phyloP scores from a whole-genome alignment of 2,888 invertebrate species.

The Hemithea aestivaria region DNA sequence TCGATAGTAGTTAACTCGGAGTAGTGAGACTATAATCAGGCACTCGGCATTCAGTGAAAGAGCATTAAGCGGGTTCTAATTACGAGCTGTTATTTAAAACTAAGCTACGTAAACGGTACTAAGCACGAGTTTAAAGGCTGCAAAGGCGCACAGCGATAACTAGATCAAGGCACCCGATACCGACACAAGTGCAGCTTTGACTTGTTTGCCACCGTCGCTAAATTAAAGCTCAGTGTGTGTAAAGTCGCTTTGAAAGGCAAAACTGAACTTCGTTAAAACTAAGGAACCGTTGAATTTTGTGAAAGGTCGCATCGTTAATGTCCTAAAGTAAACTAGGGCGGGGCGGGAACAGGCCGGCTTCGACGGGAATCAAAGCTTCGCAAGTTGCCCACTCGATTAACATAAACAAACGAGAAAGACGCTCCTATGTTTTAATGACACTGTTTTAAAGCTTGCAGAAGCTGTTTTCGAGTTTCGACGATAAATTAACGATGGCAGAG shows the following conservation, averaged over 20 bases:
- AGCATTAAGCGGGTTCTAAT: slow-evolving; percentile 5
- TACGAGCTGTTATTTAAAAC: slow-evolving; percentile 11
- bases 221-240: slow-evolving; percentile 24
- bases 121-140: slow-evolving; percentile 23
- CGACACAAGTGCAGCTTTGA: slow-evolving; percentile 31
- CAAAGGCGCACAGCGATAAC: slow-evolving; percentile 36
- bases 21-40: too few relatives aligned
- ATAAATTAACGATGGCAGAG: slow-evolving; percentile 41
- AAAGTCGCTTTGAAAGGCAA: slow-evolving; percentile 43
- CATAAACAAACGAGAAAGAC: slow-evolving; percentile 75
- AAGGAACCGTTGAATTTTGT: slow-evolving; percentile 55
- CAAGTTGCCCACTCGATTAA: slow-evolving; percentile 72
- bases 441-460: slow-evolving; percentile 54
- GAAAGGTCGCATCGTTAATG: slow-evolving; percentile 54
- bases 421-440: slow-evolving; percentile 67
- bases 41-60: not conserved
- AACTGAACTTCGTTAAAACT: slow-evolving; percentile 49
- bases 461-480: slow-evolving; percentile 28
- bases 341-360: slow-evolving; percentile 44
- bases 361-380: slow-evolving; percentile 62
- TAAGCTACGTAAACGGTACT: slow-evolving; percentile 13
- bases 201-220: slow-evolving; percentile 14
- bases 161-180: slow-evolving; percentile 42
- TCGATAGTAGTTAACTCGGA: too few relatives aligned
- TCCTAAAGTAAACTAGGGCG: slow-evolving; percentile 63